Conservation (phyloP, 2,797 vertebrate species). For the Alosa sapidissima region DNA sequence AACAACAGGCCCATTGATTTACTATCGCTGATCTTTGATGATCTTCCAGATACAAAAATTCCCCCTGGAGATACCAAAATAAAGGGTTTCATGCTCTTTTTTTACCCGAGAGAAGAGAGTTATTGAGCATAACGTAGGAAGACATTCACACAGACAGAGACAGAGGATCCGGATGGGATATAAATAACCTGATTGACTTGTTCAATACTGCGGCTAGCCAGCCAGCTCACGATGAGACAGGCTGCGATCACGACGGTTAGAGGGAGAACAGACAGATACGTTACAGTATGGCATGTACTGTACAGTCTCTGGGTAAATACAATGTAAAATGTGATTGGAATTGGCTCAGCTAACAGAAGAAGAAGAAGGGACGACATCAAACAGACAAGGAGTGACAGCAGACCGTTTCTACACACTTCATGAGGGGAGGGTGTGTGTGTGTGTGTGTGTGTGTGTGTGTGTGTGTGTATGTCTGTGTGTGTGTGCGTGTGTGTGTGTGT, state of each 20-base stretch:
- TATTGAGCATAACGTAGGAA: neutral
- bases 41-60: slow-evolving; percentile 19
- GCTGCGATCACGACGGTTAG: neutral
- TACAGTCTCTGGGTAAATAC: slow-evolving; percentile 7
- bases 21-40: slow-evolving; percentile 7
- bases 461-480: slow-evolving; percentile 34
- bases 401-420: slow-evolving; percentile 58
- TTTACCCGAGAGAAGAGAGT: neutral
- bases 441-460: slow-evolving; percentile 29
- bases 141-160: neutral
- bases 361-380: slow-evolving; percentile 52
- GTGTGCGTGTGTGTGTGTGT: slow-evolving; percentile 8
- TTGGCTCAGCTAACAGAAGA: slow-evolving; percentile 34
- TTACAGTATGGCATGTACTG: neutral
- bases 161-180: neutral
- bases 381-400: slow-evolving; percentile 60
- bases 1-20: neutral
- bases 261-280: neutral
- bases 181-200: slow-evolving; percentile 13
- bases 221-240: neutral
- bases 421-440: slow-evolving; percentile 40
- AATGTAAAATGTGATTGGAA: slow-evolving; percentile 29
- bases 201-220: neutral
- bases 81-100: slow-evolving; percentile 15
- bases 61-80: neutral